Evolutionary conservation across 2,113 vertebrate genomes (phyloP), one percentile per base, ranked within the genome.

Genomic region (Notiomystis cincta): DNA sequence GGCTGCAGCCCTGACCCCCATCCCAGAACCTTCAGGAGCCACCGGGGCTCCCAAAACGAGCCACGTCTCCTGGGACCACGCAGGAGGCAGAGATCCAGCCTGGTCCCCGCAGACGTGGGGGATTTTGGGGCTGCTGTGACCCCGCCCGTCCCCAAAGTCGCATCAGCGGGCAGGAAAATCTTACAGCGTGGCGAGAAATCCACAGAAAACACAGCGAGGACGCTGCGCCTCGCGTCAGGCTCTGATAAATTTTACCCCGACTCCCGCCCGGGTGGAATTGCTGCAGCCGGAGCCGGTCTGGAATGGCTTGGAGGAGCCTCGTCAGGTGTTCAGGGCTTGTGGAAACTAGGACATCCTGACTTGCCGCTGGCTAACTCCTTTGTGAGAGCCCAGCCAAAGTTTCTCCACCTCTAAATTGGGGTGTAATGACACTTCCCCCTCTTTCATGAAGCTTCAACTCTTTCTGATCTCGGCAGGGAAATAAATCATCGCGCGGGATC

Each of bases 361-460:
- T 96, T 31, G 93, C 93, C 95, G 44, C 87, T 57, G 91, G 93
- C 91, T 95, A 92, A 89, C 82, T 86, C 89, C 95, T 92, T 94
- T 94, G 93, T 92, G 83, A 83, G 91, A 87, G 58, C 91, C 95
- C 91, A 65, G 95, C 83, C 93, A 33, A 51, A 62, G 86, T 57
- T 88, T 58, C 94, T 92, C 92, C 95, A 78, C 93, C 94, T 94
- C 91, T 38, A 28, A 96, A 95, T 79, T 84, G 95, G 87, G 91
- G 44, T 76, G 66, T 93, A 90, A 95, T 91, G 91, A 91, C 88
- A 89, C 93, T 93, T 93, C 85, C 91, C 91, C 66, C n/a, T 95
- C 93, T 96, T 95, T 96, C 93, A 95, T 95, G 96, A 85, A 84
- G 90, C 95, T 95, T 67, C 60, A 16, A 1, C 54, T 82, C 89